phyloP scores from a whole-genome alignment of 2,113 vertebrate genomes.

The Oreocharis arfaki region DNA sequence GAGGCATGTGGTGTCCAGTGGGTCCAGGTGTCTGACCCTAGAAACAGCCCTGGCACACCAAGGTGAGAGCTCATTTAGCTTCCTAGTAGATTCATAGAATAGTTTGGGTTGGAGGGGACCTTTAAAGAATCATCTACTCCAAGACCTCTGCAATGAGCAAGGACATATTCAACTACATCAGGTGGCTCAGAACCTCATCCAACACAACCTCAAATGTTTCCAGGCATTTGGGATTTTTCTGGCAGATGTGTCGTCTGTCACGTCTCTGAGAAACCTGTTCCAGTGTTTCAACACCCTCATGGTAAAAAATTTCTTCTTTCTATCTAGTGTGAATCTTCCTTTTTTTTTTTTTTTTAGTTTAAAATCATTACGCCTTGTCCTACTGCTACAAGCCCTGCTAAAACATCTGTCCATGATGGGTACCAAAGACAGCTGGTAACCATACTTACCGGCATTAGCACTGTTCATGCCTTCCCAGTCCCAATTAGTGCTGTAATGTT shows the following conservation, averaged over 20 bases:
- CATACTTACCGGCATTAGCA: not conserved
- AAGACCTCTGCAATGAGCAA: not conserved
- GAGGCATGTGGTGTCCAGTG: accelerated
- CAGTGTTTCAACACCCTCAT: not conserved
- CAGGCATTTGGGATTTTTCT: not conserved
- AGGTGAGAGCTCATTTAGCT: not conserved
- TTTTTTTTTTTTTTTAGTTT: no score
- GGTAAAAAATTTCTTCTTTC: not conserved
- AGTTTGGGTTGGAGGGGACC: not conserved
- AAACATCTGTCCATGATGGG: not conserved
- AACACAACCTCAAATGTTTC: not conserved
- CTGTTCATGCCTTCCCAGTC: not conserved
- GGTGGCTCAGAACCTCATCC: not conserved
- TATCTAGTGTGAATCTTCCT: no score
- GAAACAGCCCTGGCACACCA: not conserved
- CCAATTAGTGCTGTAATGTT: not conserved
- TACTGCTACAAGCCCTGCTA: not conserved
- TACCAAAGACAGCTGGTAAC: not conserved
- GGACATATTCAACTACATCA: not conserved
- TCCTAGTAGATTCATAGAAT: not conserved
- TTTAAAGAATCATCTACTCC: not conserved
- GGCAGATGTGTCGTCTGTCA: not conserved
- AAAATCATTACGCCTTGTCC: not conserved
- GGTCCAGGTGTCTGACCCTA: not conserved
- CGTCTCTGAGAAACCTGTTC: not conserved